Evolutionary conservation across 2,888 invertebrate species (phyloP), one percentile per base, ranked within the genome.

Genomic region (Sphaeridia pumilis): DNA sequence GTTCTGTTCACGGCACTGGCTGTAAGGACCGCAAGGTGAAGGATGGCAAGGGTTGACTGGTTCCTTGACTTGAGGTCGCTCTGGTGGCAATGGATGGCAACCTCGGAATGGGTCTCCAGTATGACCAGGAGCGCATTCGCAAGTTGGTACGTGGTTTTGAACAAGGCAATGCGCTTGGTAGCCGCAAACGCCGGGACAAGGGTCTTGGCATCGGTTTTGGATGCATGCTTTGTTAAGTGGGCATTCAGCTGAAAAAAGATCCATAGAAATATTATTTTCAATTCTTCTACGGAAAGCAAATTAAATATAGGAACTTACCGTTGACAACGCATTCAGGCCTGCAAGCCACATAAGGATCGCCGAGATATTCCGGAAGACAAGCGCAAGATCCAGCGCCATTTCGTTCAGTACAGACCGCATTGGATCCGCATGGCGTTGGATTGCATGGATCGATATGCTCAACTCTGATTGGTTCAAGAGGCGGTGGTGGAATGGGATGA

Each of bases 81-180:
- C 55, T 35, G 46, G 46, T n/a, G 73, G 60, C 20, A 52, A 43
- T 43, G 42, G 21, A 34, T 49, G 46, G 71, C 87, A 87, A 67
- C 84, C 84, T 63, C 81, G 79, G 68, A 86, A 85, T 46, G 87
- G 86, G 76, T 87, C 85, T 61, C 87, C 87, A 41, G 81, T 81
- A 70, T 78, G 82, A 52, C 82, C 84, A 50, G 71, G 70, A 64
- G 76, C 70, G 49, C 67, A 66, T 21, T 62, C 60, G 46, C 67
- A 66, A 26, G 26, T 25, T 38, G 52, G 52, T 10, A 52, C 41
- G 20, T 58, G 58, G 42, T 58, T 58, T 42, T 46, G 55, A 3
- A 88, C 87, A 41, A 80, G 78, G 67, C 90, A 90, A 67, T 85
- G 82, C 2, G 89, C 83, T 67, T 73, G 72, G 7, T 66, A 61